Evolutionary conservation across 1,140 invertebrate genomes (phyloP).

Genomic region (Chironomus tepperi): DNA sequence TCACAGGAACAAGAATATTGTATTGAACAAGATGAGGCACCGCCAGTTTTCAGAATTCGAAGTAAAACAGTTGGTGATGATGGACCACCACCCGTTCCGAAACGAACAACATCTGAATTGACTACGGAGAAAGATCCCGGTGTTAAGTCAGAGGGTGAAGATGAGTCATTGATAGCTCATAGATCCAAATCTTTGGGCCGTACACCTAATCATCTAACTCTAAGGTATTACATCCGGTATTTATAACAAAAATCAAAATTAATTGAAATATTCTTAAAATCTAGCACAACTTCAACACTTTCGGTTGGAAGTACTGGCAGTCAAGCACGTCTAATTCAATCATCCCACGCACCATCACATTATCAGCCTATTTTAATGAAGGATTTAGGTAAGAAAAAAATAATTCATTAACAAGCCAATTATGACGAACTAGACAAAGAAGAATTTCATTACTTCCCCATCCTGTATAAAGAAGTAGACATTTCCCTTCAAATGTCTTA

Average conservation of each 20-base stretch:
- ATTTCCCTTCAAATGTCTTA: neutral
- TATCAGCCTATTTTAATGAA: constrained; percentile 76
- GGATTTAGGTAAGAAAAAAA: constrained; percentile 76
- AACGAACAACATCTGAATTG: constrained; percentile 32
- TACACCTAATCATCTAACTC: constrained; percentile 84
- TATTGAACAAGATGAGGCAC: constrained; percentile 40
- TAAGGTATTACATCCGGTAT: constrained; percentile 52
- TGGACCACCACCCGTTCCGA: constrained; percentile 35
- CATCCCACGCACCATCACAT: constrained; percentile 82
- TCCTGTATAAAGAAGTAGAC: neutral
- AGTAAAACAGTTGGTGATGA: constrained; percentile 85
- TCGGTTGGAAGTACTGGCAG: constrained; percentile 89
- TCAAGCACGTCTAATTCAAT: constrained; percentile 86
- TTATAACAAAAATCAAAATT: neutral
- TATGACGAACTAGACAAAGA: too few species aligned
- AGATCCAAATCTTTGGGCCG: constrained; percentile 66
- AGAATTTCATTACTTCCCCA: too few species aligned
- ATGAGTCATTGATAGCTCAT: constrained; percentile 61
- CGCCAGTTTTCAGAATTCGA: constrained; percentile 62
- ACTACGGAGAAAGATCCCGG: constrained; percentile 53
- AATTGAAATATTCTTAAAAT: neutral
- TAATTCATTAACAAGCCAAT: constrained; percentile 33
- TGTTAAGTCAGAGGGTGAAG: constrained; percentile 79
- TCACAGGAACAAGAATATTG: constrained; percentile 44
- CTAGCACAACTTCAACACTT: constrained; percentile 82